Conservation (phyloP, 2,888 invertebrate genomes). For the Himalopsyche japonica region DNA sequence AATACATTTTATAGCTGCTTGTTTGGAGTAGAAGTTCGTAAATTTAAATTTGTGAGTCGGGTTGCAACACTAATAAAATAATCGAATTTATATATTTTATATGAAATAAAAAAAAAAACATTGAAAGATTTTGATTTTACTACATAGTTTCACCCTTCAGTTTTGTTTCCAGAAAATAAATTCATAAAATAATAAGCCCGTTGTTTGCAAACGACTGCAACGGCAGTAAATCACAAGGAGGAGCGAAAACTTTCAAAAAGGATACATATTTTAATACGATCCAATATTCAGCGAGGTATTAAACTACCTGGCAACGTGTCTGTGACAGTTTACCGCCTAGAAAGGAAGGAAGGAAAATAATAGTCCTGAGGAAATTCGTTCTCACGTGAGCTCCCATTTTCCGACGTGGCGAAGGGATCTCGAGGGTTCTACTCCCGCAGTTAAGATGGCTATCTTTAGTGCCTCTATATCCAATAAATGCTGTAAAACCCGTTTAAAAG, state of each 20-base stretch:
- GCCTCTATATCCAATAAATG: constrained; percentile 39
- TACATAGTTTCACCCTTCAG: too few relatives aligned
- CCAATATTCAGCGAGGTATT: neutral
- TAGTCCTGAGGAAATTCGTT: constrained; percentile 36
- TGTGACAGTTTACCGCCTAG: constrained; percentile 11
- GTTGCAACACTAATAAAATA: too few relatives aligned
- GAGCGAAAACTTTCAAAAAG: neutral
- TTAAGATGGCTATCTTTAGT: constrained; percentile 40
- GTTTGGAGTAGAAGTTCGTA: too few relatives aligned
- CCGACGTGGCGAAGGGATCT: constrained; percentile 9
- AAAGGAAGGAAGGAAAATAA: constrained; percentile 25
- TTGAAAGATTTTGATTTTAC: too few relatives aligned
- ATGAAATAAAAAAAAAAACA: too few relatives aligned
- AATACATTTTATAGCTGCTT: too few relatives aligned
- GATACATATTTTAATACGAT: neutral
- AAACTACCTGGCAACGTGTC: constrained; percentile 23
- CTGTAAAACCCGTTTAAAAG: constrained; percentile 31
- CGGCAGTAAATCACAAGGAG: neutral
- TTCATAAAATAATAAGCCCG: neutral
- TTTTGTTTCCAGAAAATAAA: too few relatives aligned
- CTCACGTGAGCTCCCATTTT: constrained; percentile 17
- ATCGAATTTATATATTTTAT: too few relatives aligned
- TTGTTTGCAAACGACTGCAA: neutral
- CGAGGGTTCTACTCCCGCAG: constrained; percentile 26
- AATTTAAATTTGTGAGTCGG: too few relatives aligned